phyloP scores from a whole-genome alignment of 2,113 vertebrate species.

The Semnornis frantzii region DNA sequence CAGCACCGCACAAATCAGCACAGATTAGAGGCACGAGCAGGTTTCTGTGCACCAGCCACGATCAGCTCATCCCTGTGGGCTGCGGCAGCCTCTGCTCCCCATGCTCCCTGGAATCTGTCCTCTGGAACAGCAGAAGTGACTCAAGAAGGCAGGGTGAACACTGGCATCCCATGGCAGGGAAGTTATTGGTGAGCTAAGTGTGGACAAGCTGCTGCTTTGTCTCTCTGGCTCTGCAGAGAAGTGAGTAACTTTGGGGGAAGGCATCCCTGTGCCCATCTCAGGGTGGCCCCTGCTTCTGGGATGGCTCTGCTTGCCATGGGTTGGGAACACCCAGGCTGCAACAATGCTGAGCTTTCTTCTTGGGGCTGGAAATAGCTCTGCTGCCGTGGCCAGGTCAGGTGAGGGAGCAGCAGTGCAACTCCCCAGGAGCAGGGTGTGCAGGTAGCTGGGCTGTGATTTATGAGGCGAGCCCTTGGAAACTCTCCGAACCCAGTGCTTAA shows the following conservation, averaged over 20 bases:
- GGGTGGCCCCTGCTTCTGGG: accelerated
- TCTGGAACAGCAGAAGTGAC: not conserved
- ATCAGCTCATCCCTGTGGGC: not conserved
- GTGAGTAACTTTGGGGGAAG: not conserved
- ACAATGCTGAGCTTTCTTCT: accelerated
- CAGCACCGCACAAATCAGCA: not conserved
- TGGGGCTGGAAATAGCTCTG: not conserved
- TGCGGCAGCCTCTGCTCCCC: not conserved
- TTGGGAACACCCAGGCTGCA: accelerated
- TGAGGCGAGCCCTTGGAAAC: conserved; percentile 33
- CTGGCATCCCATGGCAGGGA: not conserved
- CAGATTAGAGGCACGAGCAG: accelerated
- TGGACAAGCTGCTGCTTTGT: not conserved
- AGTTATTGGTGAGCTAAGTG: accelerated
- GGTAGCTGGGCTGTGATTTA: conserved; percentile 37
- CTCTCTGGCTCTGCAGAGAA: not conserved
- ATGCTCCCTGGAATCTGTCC: not conserved
- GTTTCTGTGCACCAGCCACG: accelerated
- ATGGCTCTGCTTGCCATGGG: not conserved
- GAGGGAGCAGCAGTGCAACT: not conserved
- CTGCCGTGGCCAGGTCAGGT: not conserved
- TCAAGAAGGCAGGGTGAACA: not conserved
- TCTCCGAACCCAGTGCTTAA: conserved; percentile 47
- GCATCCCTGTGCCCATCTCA: not conserved
- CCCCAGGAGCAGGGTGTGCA: not conserved